phyloP scores from a whole-genome alignment of 2,888 invertebrate species.

The Nomada ruficornis region DNA sequence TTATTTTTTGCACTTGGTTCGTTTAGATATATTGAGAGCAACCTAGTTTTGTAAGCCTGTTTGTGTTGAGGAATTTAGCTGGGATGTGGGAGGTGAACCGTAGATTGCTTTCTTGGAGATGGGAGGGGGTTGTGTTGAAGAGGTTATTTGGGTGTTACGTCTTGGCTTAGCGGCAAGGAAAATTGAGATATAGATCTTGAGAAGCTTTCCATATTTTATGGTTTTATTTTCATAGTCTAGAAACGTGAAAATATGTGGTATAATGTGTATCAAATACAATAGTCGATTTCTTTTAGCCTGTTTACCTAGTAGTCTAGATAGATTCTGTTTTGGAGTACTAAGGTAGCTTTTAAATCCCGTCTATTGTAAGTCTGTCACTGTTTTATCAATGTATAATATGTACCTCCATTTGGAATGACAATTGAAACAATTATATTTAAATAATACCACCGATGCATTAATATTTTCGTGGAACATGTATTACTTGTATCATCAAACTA shows the following conservation, averaged over 20 bases:
- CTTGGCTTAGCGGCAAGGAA: background rate
- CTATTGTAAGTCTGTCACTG: too few relatives aligned
- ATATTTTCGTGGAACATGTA: background rate
- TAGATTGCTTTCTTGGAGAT: background rate
- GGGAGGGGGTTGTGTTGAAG: background rate
- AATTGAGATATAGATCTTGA: background rate
- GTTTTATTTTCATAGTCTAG: background rate
- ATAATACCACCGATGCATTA: background rate
- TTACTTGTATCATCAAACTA: too few relatives aligned
- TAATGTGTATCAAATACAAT: background rate
- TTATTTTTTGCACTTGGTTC: background rate
- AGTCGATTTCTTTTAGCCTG: too few relatives aligned
- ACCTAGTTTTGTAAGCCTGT: background rate
- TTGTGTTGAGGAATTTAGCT: conserved; percentile 2
- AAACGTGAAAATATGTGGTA: background rate
- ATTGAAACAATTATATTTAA: too few relatives aligned
- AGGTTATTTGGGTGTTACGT: background rate
- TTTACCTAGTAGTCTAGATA: too few relatives aligned
- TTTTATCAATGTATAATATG: too few relatives aligned
- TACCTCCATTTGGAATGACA: too few relatives aligned
- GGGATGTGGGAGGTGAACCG: background rate
- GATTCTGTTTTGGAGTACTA: too few relatives aligned
- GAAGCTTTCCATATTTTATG: background rate
- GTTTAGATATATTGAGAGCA: background rate
- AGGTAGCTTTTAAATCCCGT: too few relatives aligned